Base-by-base conservation (phyloP, 2,113 vertebrate genomes). In the Mastomys coucha region DNA sequence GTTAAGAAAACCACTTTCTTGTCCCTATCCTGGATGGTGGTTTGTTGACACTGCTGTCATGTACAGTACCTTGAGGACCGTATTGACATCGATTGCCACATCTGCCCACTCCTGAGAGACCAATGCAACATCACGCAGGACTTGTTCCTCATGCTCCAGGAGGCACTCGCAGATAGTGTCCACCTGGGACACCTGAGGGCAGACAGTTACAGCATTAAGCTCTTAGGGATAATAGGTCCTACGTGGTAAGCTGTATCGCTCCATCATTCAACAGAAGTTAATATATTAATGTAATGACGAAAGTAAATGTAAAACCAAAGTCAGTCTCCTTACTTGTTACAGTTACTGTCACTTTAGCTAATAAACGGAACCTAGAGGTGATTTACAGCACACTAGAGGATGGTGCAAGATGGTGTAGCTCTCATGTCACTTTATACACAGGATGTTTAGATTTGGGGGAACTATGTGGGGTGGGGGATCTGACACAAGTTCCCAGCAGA, bases 81-180 rank as follows among this genome's bases (percentile, higher is more conserved):
- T 99, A 98, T 99, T 99, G 97, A 99, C 98, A 0, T 98, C 98
- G 49, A 99, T 92, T 81, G 99, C 99, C 85, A 98, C 98, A 36
- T 99, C 99, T 0, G 99, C 99, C 99, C 99, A 99, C 92, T 99
- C 99, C 51, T 98, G 95, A 0, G 99, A 99, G 53, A 99, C 99
- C 0, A 99, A 80, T 0, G 98, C 96, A 12, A 92, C 98, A 42
- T 99, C 99, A 97, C 99, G 99, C 96, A 99, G 98, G 85, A 98
- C 98, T 75, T 98, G 99, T 81, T 99, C 99, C 96, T 99, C 99
- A 3, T 99, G 99, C 88, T 99, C 99, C 94, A 99, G 97, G 82
- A 99, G 98, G 88, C 99, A 99, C 85, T 99, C 99, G 16, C 99
- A 99, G 97, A 99, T 98, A 0, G 98, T 98, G 91, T 99, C 99